Evolutionary conservation across 2,113 vertebrate species (phyloP).

Genomic region (Sturnus vulgaris): DNA sequence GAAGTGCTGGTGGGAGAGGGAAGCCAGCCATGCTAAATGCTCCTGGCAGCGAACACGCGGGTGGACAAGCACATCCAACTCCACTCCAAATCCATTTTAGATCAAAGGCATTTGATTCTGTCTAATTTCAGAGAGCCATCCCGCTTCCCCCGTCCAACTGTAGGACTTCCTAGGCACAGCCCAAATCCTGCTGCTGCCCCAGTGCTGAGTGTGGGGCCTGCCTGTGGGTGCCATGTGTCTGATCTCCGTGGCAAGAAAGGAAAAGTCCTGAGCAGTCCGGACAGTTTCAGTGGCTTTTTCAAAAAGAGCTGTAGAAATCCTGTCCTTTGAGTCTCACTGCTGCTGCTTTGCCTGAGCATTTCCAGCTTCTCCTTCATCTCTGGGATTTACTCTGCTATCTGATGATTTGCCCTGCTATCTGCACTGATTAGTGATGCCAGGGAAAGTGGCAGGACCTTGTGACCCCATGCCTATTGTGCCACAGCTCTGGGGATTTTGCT

Average conservation of each 20-base stretch:
- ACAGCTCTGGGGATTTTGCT: neutral
- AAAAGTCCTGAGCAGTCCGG: neutral
- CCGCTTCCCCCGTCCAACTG: neutral
- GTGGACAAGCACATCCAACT: neutral
- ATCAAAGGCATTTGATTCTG: neutral
- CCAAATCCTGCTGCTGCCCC: neutral
- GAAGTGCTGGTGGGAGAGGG: neutral
- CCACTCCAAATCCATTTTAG: neutral
- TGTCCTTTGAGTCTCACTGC: neutral
- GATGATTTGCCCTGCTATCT: neutral
- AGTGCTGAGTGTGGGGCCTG: neutral
- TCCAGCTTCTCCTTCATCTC: neutral
- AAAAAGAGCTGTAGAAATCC: neutral
- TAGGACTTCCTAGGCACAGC: neutral
- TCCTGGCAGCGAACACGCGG: fast-evolving
- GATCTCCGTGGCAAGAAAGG: neutral
- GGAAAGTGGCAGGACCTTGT: fast-evolving
- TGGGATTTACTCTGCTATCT: neutral
- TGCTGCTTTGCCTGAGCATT: neutral
- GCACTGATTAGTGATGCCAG: fast-evolving
- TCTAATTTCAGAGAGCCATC: neutral
- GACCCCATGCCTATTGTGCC: neutral
- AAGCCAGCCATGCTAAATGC: neutral
- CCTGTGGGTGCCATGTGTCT: fast-evolving
- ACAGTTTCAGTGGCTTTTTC: neutral